Percentiles rank a stretch among this genome's conserved stretches.
Conservation (phyloP, 2,888 invertebrate species). For the Xiphydria camelus region DNA sequence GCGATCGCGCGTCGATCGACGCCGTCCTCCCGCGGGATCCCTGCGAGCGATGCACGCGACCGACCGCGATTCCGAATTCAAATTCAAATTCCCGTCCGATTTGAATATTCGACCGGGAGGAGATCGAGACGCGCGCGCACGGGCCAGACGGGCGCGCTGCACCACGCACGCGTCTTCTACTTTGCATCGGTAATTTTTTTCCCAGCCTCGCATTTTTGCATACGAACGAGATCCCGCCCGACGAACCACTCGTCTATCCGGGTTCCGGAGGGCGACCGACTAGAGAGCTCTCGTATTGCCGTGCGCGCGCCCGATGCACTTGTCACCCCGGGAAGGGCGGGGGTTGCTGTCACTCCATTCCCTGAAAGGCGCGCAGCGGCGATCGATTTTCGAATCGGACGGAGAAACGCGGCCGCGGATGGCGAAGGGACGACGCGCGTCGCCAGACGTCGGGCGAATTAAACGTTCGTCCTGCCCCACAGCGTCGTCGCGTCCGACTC, state of each 20-base stretch:
- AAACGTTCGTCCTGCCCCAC: no score
- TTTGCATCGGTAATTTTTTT: neutral
- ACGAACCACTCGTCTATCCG: no score
- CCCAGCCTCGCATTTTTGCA: neutral
- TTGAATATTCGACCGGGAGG: neutral
- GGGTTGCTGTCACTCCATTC: no score
- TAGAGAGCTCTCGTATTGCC: no score
- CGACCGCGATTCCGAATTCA: slow-evolving; percentile 34
- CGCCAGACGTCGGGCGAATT: no score
- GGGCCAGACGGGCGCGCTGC: neutral
- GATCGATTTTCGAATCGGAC: no score
- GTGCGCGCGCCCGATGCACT: slow-evolving; percentile 18
- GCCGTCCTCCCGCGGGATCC: no score
- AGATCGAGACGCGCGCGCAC: neutral
- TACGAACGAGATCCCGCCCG: neutral
- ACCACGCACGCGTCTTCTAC: neutral
- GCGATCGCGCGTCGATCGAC: slow-evolving; percentile 17
- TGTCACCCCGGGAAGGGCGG: slow-evolving; percentile 25
- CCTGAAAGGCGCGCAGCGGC: no score
- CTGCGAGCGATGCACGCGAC: slow-evolving; percentile 37
- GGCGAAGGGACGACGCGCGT: no score
- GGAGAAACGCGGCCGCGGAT: no score
- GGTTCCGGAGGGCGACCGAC: no score
- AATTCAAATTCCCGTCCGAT: slow-evolving; percentile 29
- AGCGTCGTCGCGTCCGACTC: no score